These are phyloP conservation scores for Smutsia gigantea DNA, from an alignment of 2,797 vertebrate genomes.

Conservation along the genomic window DNA sequence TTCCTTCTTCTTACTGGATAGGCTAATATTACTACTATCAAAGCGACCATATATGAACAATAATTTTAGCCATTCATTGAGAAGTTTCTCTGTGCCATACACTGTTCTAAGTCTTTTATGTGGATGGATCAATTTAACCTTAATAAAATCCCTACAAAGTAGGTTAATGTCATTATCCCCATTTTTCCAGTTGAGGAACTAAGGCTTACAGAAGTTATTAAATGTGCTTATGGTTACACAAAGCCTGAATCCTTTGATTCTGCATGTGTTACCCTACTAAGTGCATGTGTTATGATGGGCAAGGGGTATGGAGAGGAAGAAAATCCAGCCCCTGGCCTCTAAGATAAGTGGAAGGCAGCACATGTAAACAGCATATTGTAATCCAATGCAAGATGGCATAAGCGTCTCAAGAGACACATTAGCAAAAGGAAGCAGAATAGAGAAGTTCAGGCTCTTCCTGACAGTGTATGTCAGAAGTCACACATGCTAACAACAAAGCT, in stretches of 20 bases:
- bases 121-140: background rate
- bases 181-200: background rate
- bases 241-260: background rate
- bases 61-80: background rate
- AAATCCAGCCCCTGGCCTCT: background rate
- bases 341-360: background rate
- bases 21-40: background rate
- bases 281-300: fast-evolving
- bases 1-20: background rate
- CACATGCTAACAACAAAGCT: background rate
- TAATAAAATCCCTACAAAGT: background rate
- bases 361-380: background rate
- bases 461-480: background rate
- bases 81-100: background rate
- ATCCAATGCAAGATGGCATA: background rate
- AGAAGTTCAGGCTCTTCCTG: background rate
- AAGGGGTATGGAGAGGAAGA: background rate
- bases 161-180: background rate
- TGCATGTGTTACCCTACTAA: background rate
- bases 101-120: background rate
- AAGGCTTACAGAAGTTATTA: background rate
- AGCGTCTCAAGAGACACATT: background rate
- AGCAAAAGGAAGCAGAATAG: background rate
- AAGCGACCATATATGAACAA: background rate
- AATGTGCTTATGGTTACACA: background rate